phyloP scores from a whole-genome alignment of 2,113 vertebrate species.

The Ictidomys tridecemlineatus region DNA sequence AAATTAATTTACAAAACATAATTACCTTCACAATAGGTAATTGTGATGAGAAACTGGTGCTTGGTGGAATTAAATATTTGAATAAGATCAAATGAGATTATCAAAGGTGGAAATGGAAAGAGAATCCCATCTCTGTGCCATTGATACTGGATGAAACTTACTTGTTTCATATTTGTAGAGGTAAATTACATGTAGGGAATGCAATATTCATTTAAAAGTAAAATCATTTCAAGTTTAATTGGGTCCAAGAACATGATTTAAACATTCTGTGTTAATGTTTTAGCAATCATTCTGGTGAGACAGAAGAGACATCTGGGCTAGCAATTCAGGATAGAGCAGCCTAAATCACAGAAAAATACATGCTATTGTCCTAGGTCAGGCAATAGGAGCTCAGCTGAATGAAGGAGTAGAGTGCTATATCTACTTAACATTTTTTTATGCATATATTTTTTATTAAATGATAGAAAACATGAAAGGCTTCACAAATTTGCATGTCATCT shows the following conservation, averaged over 20 bases:
- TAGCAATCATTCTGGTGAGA: background rate
- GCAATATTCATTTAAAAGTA: background rate
- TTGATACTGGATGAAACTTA: background rate
- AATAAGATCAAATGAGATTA: background rate
- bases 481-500: no score
- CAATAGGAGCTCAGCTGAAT: background rate
- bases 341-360: conserved; percentile 28
- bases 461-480: no score
- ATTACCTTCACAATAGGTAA: background rate
- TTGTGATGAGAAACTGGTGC: background rate
- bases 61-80: conserved; percentile 23
- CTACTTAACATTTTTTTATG: background rate
- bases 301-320: background rate
- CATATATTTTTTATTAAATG: no score
- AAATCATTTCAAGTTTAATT: conserved; percentile 35
- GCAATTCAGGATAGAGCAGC: background rate
- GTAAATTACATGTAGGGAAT: background rate
- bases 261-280: background rate
- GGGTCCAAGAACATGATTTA: background rate
- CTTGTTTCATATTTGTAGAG: background rate
- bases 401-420: background rate
- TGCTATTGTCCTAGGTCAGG: background rate
- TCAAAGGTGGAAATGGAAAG: conserved; percentile 37
- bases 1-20: background rate
- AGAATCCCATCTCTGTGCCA: background rate